A percentile compares a stretch with the other conserved stretches of the same genome.
Evolutionary conservation across 2,113 vertebrate genomes (phyloP).

Genomic region (Cricetomys ansorgei): DNA sequence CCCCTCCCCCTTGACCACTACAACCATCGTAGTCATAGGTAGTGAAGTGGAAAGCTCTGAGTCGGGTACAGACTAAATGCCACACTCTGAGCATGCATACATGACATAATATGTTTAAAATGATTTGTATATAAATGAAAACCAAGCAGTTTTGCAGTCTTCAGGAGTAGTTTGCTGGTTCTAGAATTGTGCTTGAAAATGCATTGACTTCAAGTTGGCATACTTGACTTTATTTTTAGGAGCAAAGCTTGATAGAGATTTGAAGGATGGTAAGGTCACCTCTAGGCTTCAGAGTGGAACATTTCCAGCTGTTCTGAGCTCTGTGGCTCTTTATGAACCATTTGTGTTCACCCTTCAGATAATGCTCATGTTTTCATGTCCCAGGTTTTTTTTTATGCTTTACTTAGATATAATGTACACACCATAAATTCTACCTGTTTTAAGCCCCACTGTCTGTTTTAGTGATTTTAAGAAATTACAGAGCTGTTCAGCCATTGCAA

Average conservation of each 20-base stretch:
- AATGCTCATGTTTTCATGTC: background rate
- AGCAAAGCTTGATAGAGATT: background rate
- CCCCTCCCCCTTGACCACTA: background rate
- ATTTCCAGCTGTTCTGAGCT: background rate
- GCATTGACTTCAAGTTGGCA: background rate
- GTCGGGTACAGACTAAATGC: background rate
- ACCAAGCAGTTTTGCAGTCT: constrained; percentile 24
- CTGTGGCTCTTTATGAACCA: background rate
- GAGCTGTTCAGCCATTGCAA: background rate
- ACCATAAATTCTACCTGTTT: background rate
- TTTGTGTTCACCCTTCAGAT: background rate
- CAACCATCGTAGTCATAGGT: background rate
- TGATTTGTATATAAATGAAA: constrained; percentile 43
- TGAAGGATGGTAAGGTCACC: background rate
- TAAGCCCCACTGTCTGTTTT: background rate
- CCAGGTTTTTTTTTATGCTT: background rate
- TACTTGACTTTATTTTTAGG: background rate
- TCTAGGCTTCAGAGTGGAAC: background rate
- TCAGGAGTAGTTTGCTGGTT: background rate
- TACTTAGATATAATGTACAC: background rate
- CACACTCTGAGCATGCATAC: background rate
- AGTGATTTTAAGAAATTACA: background rate
- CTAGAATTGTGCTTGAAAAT: background rate
- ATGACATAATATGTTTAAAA: background rate
- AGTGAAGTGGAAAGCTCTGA: background rate